A percentile compares a stretch with the other conserved stretches of the same genome.
phyloP scores from a whole-genome alignment of 2,797 vertebrate genomes.

The Gymnopithys bicolor region DNA sequence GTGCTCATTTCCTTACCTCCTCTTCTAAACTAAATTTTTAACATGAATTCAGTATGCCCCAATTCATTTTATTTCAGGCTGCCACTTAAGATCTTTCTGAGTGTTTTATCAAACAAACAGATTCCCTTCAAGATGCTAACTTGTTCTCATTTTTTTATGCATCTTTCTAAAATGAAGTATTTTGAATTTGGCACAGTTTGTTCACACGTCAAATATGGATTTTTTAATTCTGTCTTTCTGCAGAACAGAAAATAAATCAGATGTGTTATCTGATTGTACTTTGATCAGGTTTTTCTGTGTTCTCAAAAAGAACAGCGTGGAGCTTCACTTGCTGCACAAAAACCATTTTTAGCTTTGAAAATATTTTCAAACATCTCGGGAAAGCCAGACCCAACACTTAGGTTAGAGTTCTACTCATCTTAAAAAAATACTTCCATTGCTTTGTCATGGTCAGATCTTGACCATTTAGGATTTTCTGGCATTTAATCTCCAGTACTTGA shows the following conservation, averaged over 20 bases:
- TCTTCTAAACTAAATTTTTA: neutral
- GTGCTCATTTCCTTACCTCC: neutral
- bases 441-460: neutral
- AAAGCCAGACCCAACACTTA: neutral
- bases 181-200: neutral
- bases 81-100: neutral
- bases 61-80: neutral
- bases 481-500: neutral
- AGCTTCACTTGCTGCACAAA: neutral
- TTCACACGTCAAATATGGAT: neutral
- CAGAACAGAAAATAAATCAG: neutral
- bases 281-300: neutral
- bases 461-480: neutral
- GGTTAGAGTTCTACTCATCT: neutral
- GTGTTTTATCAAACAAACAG: neutral
- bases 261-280: constrained; percentile 25
- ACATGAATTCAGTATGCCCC: neutral
- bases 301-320: neutral
- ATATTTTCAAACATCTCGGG: neutral
- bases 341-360: constrained; percentile 10
- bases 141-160: neutral
- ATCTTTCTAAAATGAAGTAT: neutral
- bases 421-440: neutral
- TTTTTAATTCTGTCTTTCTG: neutral
- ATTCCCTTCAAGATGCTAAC: neutral